Evolutionary conservation across 2,888 invertebrate genomes (phyloP), one percentile per base, ranked within the genome.

Genomic region (Drosophila algonquin): DNA sequence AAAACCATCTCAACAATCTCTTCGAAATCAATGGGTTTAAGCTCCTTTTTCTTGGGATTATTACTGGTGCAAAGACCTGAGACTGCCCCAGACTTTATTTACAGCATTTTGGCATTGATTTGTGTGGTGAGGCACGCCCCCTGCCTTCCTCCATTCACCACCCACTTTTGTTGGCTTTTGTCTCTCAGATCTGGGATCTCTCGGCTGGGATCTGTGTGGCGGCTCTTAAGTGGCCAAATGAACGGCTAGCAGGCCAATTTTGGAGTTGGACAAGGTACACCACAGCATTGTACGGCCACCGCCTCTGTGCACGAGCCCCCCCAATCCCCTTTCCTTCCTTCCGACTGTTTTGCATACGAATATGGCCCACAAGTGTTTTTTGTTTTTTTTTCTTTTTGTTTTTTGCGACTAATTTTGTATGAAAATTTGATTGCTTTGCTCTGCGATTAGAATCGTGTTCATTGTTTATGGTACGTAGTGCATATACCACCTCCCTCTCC

Each of bases 351-450:
- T 87, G 87, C 84, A 84, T 84, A 84, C 77, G 63, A 89, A 89
- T 87, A 68, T 87, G 84, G 89, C 75, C 68, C 84, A 87, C 76
- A 87, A 84, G 81, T 84, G 83, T 78, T 89, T 6, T 40, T 40
- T 40, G 1, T 40, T 40, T 35, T 6, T 14, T 35, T 40, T 40
- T 35, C 2, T 14, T 35, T 14, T 14, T 2, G 18, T 18, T 18
- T 76, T 73, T 68, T 44, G 75, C 83, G 79, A 87, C 84, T 87
- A 87, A 84, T 87, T 89, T 87, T 65, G 85, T 81, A 83, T 84
- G 84, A 89, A 84, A 87, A 83, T 87, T 84, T 89, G 89, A 87
- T 89, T 87, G 87, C 73, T 68, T 89, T 87, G 87, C 73, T 68
- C 56, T 56, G 59, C 87, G 89, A 84, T 84, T 83, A 84, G 84